phyloP scores from a whole-genome alignment of 2,797 vertebrate species.

The Tadarida brasiliensis region DNA sequence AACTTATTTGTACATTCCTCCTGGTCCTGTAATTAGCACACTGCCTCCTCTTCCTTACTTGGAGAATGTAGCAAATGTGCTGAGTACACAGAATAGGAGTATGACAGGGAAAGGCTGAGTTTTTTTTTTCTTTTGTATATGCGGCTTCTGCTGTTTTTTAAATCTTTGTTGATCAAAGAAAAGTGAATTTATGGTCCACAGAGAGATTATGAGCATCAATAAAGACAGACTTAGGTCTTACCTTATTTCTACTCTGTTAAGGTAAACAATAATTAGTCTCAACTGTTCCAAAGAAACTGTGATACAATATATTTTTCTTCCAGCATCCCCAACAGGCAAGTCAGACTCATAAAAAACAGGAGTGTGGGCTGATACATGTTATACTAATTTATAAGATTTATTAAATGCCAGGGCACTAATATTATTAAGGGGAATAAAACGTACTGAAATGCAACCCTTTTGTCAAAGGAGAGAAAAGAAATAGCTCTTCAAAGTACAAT shows the following conservation, averaged over 20 bases:
- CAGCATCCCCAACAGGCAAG: neutral
- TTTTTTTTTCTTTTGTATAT: slow-evolving; percentile 24
- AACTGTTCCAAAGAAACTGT: slow-evolving; percentile 29
- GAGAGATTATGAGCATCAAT: neutral
- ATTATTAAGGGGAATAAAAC: slow-evolving; percentile 63
- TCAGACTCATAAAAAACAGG: slow-evolving; percentile 2
- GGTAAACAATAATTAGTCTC: slow-evolving; percentile 25
- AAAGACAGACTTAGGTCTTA: neutral
- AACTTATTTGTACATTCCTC: neutral
- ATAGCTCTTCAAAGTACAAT: slow-evolving; percentile 56
- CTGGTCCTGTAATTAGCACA: neutral
- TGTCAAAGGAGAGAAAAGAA: slow-evolving; percentile 56
- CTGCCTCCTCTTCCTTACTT: neutral
- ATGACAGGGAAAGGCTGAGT: neutral
- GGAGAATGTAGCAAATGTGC: slow-evolving; percentile 23
- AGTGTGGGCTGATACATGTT: neutral
- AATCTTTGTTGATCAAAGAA: neutral
- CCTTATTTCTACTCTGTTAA: neutral
- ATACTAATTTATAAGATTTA: slow-evolving; percentile 67
- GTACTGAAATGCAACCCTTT: slow-evolving; percentile 29
- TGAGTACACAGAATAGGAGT: neutral
- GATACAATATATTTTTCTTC: neutral
- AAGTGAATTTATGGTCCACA: slow-evolving; percentile 21
- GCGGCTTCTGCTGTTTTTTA: neutral
- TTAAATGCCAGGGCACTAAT: slow-evolving; percentile 37